phyloP scores from a whole-genome alignment of 2,888 invertebrate species.

The Sclerodermus sp. region DNA sequence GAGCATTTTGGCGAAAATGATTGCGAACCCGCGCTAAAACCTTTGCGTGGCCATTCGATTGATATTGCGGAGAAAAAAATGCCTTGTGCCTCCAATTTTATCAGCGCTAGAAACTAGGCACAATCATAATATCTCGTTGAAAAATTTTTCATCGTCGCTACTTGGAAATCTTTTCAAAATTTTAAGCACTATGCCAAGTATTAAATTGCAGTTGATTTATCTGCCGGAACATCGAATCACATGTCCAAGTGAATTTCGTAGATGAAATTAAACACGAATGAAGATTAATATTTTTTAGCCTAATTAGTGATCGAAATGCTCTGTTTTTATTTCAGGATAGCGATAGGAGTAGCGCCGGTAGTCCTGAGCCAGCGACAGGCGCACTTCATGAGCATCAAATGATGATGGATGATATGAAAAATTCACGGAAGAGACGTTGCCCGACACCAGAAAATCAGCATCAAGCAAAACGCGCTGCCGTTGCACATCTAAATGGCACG shows the following conservation, averaged over 20 bases:
- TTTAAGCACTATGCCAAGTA: too few relatives aligned
- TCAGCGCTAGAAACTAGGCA: too few relatives aligned
- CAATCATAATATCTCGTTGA: too few relatives aligned
- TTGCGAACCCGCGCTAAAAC: conserved; percentile 31
- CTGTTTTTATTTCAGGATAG: conserved; percentile 51
- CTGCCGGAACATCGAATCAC: too few relatives aligned
- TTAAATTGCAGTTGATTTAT: too few relatives aligned
- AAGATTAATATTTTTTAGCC: too few relatives aligned
- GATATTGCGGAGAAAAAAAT: conserved; percentile 14
- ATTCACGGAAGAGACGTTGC: conserved; percentile 47
- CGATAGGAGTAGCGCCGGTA: conserved; percentile 55
- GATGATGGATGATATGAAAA: conserved; percentile 50
- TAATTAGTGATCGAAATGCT: too few relatives aligned
- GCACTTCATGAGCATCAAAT: conserved; percentile 52
- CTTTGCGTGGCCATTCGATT: conserved; percentile 28
- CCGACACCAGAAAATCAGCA: conserved; percentile 55
- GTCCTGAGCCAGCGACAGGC: conserved; percentile 49
- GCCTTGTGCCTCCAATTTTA: too few relatives aligned
- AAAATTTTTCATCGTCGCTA: too few relatives aligned
- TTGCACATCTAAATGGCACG: conserved; percentile 67
- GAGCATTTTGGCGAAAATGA: conserved; percentile 39
- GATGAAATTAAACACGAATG: too few relatives aligned
- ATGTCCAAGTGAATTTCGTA: too few relatives aligned
- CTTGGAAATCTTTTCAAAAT: too few relatives aligned
- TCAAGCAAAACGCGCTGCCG: conserved; percentile 60